Percentiles rank a stretch among this genome's conserved stretches.
Conservation (phyloP, 2,113 vertebrate species). For the Trachemys scripta region DNA sequence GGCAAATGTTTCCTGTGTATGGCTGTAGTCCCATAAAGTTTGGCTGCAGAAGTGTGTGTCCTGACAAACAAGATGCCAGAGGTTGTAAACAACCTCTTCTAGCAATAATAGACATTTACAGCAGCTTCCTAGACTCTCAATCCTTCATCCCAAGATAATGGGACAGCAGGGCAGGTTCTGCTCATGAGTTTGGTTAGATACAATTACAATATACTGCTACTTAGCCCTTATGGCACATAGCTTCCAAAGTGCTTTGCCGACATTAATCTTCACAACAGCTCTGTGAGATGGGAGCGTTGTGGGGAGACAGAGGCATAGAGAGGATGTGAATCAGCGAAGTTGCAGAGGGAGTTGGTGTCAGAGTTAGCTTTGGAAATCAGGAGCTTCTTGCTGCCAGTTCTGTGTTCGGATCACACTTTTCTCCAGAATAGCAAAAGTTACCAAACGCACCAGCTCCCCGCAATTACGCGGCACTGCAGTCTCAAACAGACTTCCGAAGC, state of each 20-base stretch:
- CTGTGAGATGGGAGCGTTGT: not conserved
- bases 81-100: accelerated
- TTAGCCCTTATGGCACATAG: not conserved
- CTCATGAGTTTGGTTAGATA: not conserved
- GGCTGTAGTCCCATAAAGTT: not conserved
- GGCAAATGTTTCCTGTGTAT: not conserved
- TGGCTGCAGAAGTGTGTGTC: not conserved
- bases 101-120: not conserved
- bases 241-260: not conserved
- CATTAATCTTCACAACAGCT: not conserved
- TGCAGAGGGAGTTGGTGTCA: not conserved
- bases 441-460: not conserved
- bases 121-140: not conserved
- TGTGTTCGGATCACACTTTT: not conserved
- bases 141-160: not conserved
- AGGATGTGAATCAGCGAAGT: not conserved
- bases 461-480: not conserved
- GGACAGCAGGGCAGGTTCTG: accelerated
- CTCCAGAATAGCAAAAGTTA: not conserved
- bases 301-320: not conserved
- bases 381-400: not conserved
- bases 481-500: not conserved
- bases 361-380: not conserved
- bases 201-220: not conserved
- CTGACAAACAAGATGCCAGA: not conserved